These are phyloP conservation scores for Cotesia vestalis DNA, from an alignment of 1,140 invertebrate genomes.

Conservation along the genomic window DNA sequence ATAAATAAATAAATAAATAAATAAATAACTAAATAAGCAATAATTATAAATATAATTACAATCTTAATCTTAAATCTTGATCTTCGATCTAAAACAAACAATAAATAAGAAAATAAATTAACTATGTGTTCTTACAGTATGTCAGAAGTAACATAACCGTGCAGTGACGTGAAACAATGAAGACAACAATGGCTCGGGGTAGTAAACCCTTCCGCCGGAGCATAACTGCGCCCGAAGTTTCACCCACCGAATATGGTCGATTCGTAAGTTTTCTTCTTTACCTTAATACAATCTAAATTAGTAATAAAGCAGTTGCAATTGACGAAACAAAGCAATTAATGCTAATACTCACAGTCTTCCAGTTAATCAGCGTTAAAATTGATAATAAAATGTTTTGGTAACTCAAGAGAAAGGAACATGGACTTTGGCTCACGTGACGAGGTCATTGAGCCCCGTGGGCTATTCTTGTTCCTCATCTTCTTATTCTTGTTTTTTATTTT, in stretches of 20 bases:
- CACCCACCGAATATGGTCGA: slow-evolving; percentile 52
- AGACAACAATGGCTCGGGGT: slow-evolving; percentile 48
- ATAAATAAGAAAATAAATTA: no score
- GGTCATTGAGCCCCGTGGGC: slow-evolving; percentile 32
- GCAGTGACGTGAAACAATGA: slow-evolving; percentile 43
- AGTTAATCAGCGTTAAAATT: neutral
- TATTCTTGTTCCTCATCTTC: slow-evolving; percentile 28
- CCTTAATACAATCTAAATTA: neutral
- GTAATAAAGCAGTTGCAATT: neutral
- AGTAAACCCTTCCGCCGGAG: slow-evolving; percentile 48
- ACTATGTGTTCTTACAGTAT: neutral
- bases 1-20: no score
- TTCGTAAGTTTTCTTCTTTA: slow-evolving; percentile 45
- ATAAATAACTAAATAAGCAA: no score
- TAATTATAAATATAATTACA: no score
- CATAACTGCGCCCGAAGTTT: slow-evolving; percentile 39
- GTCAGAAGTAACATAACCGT: slow-evolving; percentile 18
- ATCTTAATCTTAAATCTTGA: no score
- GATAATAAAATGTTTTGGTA: neutral
- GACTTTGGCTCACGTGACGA: slow-evolving; percentile 31
- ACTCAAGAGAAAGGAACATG: neutral
- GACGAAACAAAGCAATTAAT: neutral
- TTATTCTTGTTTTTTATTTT: slow-evolving; percentile 5
- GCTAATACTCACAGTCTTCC: no score
- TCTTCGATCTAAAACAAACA: no score